A percentile compares a stretch with the other conserved stretches of the same genome.
phyloP scores from a whole-genome alignment of 1,140 invertebrate genomes.

The Macrosteles quadrilineatus region DNA sequence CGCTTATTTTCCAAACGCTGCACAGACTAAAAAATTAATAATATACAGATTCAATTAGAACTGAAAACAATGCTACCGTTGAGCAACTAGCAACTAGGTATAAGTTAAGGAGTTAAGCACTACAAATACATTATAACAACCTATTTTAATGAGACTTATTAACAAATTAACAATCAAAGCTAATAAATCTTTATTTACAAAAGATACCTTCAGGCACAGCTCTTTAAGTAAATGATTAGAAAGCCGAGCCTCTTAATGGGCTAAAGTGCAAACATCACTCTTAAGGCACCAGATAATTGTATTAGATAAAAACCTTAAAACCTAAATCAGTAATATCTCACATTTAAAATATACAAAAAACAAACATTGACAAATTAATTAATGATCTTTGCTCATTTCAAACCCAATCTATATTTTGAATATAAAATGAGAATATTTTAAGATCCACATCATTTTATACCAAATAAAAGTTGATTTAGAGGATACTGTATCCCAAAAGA shows the following conservation, averaged over 20 bases:
- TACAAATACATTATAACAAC: background rate
- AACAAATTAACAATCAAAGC: slow-evolving; percentile 12
- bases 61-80: too few relatives aligned
- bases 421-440: too few relatives aligned
- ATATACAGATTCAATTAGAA: too few relatives aligned
- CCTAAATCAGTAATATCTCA: background rate
- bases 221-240: background rate
- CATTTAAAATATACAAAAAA: background rate
- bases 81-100: too few relatives aligned
- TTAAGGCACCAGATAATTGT: background rate
- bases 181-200: background rate
- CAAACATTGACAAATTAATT: background rate
- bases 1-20: too few relatives aligned
- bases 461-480: too few relatives aligned
- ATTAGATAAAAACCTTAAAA: background rate
- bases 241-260: background rate
- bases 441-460: too few relatives aligned
- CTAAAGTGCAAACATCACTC: background rate
- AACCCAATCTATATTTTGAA: too few relatives aligned
- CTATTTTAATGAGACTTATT: slow-evolving; percentile 10
- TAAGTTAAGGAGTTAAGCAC: too few relatives aligned
- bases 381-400: too few relatives aligned
- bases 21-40: too few relatives aligned
- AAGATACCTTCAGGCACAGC: background rate
- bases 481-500: too few relatives aligned